These are phyloP conservation scores for Drosophila robusta DNA, from an alignment of 2,888 invertebrate genomes.

Conservation along the genomic window DNA sequence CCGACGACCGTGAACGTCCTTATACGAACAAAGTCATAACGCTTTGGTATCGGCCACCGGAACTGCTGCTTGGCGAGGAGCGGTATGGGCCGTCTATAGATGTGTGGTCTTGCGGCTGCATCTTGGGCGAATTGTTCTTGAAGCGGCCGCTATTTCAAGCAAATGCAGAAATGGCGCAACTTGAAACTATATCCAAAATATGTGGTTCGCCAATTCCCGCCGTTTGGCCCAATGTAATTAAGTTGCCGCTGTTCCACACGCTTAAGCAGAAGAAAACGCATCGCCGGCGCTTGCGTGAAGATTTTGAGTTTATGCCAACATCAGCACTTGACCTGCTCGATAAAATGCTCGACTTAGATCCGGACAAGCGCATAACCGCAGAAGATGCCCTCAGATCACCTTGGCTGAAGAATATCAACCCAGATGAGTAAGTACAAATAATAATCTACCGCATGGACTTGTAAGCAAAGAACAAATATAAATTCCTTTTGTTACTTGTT, in stretches of 20 bases:
- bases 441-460: neutral
- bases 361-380: constrained; percentile 96
- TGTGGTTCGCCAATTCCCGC: constrained; percentile 99
- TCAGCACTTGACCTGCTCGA: constrained; percentile 96
- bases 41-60: constrained; percentile 99
- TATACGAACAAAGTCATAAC: constrained; percentile 99
- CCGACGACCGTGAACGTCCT: constrained; percentile 96
- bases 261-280: constrained; percentile 96
- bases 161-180: constrained; percentile 95
- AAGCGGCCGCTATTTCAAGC: constrained; percentile 98
- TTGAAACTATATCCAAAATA: constrained; percentile 96
- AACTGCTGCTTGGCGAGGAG: constrained; percentile 97
- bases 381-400: constrained; percentile 96
- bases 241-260: constrained; percentile 95
- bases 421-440: constrained; percentile 91
- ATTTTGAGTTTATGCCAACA: constrained; percentile 96
- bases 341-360: constrained; percentile 98
- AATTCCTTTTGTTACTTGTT: constrained; percentile 48
- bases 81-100: constrained; percentile 98
- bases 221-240: constrained; percentile 98
- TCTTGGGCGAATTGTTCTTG: constrained; percentile 97
- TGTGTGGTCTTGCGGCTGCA: constrained; percentile 99
- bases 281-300: constrained; percentile 94
- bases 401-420: constrained; percentile 96
- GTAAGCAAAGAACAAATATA: neutral